phyloP scores from a whole-genome alignment of 1,140 invertebrate genomes.

The Micrasema minimum region DNA sequence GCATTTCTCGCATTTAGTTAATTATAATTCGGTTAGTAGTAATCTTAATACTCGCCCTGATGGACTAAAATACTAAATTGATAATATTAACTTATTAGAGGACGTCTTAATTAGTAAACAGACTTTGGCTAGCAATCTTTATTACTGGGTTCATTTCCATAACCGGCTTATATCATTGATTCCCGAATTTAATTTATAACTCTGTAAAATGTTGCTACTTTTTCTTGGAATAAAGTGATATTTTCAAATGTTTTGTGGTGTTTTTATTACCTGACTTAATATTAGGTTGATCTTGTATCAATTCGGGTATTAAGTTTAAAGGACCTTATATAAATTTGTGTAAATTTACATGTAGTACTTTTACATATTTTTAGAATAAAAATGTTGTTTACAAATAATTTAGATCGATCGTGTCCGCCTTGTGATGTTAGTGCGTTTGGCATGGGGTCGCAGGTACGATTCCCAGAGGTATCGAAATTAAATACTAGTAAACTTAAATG shows the following conservation, averaged over 20 bases:
- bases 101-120: conserved; percentile 21
- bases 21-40: neutral
- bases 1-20: conserved; percentile 13
- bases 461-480: too few species aligned
- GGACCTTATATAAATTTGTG: too few species aligned
- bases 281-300: too few species aligned
- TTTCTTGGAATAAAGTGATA: neutral
- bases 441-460: too few species aligned
- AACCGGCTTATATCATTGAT: neutral
- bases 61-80: conserved; percentile 11
- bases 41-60: conserved; percentile 19
- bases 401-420: too few species aligned
- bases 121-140: neutral
- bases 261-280: too few species aligned
- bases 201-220: neutral
- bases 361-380: too few species aligned
- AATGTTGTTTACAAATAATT: too few species aligned
- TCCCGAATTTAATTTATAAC: neutral
- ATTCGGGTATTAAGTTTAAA: too few species aligned
- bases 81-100: neutral
- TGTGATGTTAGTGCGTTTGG: too few species aligned
- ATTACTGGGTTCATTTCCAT: neutral
- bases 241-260: neutral
- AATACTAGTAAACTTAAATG: too few species aligned
- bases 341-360: too few species aligned